Evolutionary conservation across 2,888 invertebrate genomes (phyloP).

Genomic region (Nectonema munidae): DNA sequence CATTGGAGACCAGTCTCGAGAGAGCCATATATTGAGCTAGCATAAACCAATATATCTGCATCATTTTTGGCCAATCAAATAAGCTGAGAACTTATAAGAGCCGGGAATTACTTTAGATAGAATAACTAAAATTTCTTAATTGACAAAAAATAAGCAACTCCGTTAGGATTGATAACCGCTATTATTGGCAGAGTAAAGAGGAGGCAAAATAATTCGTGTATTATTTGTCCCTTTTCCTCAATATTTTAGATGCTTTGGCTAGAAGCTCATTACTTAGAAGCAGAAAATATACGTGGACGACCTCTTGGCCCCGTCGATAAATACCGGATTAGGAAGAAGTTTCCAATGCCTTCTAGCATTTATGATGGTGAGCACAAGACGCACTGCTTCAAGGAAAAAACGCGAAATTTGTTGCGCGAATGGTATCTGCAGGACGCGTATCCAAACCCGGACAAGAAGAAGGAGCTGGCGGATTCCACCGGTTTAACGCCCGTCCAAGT

Average conservation of each 20-base stretch:
- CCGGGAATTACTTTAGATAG: too few relatives aligned
- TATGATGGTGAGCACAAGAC: constrained; percentile 88
- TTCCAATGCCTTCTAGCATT: constrained; percentile 54
- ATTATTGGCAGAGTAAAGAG: too few relatives aligned
- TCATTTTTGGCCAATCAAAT: too few relatives aligned
- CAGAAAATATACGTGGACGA: constrained; percentile 51
- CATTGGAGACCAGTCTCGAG: too few relatives aligned
- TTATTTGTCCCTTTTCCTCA: too few relatives aligned
- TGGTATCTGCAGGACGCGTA: constrained; percentile 96
- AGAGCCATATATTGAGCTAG: too few relatives aligned
- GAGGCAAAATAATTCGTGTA: too few relatives aligned
- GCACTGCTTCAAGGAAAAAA: constrained; percentile 70
- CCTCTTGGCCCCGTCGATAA: constrained; percentile 74
- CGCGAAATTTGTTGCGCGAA: constrained; percentile 62
- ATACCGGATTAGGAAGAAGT: constrained; percentile 65
- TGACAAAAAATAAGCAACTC: too few relatives aligned
- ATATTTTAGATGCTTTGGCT: constrained; percentile 86
- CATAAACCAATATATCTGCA: too few relatives aligned
- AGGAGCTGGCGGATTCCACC: constrained; percentile 56
- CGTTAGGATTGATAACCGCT: too few relatives aligned
- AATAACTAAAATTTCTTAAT: too few relatives aligned
- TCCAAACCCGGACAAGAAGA: constrained; percentile 64
- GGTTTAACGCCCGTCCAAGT: constrained; percentile 68
- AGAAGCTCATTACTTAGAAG: constrained; percentile 67
- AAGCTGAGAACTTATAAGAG: too few relatives aligned